Evolutionary conservation across 1,140 invertebrate species (phyloP).

Genomic region (Physella acuta): DNA sequence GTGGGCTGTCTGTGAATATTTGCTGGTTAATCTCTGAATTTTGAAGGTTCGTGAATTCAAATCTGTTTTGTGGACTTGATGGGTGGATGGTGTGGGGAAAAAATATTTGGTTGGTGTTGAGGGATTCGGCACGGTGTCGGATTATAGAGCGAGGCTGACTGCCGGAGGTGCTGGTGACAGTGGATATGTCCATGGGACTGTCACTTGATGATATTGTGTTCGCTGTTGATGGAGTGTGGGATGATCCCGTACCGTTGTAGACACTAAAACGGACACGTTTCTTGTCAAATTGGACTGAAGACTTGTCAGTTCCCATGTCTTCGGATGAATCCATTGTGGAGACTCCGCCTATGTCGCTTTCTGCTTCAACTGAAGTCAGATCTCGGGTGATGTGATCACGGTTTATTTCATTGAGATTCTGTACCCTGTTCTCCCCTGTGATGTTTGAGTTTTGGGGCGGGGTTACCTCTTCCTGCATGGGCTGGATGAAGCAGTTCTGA

Average conservation of each 20-base stretch:
- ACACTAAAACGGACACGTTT: conserved; percentile 5
- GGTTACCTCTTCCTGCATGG: not conserved
- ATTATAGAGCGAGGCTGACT: not conserved
- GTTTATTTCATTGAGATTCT: not conserved
- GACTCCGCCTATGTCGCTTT: not conserved
- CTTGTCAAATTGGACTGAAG: not conserved
- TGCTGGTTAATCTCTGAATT: not conserved
- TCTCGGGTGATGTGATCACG: not conserved
- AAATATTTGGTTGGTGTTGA: not conserved
- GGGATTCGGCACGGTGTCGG: not conserved
- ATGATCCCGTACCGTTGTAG: not conserved
- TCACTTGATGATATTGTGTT: not conserved
- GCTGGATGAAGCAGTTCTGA: not conserved
- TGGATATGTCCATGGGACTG: not conserved
- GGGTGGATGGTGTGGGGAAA: not conserved
- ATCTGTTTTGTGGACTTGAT: not conserved
- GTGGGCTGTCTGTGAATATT: not conserved
- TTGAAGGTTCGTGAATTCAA: not conserved
- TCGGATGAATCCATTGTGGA: not conserved
- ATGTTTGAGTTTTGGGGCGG: not conserved
- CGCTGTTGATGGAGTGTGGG: not conserved
- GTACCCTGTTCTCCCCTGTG: not conserved
- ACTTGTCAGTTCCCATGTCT: not conserved
- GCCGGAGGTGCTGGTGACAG: not conserved
- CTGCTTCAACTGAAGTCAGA: not conserved